Evolutionary conservation across 30 jellyfish, hydroid and myxozoan species (phyloP), one percentile per base, ranked within the genome.

Genomic region (Pseudorhiza aurosa): DNA sequence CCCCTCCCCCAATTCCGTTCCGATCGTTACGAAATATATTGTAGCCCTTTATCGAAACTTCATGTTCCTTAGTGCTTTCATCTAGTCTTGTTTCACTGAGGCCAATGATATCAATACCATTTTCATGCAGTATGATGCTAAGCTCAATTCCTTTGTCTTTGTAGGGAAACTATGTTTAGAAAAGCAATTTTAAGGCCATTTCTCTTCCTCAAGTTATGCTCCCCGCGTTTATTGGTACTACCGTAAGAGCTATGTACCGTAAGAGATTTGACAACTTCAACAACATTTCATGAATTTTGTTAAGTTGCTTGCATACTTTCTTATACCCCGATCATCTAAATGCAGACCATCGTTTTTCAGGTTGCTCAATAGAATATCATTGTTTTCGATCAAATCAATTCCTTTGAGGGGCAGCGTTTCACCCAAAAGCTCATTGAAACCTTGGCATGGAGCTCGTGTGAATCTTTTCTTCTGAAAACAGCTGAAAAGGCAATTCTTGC

Each of bases 1-100:
- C 81, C 36, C 87, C 77, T 36, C 79, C 76, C 67, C 77, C 65
- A 58, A 0, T 55, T 1, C 8, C 87, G 36, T 75, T 22, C 42
- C 80, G 80, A 1, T 75, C 87, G 33, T 75, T 75, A 53, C 80
- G 76, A 75, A 29, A 46, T 1, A 75, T 58, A 19, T 37, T 75
- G 75, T 32, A 68, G 22, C 1, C 82, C 0, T 68, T 65, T 33
- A 68, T 68, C 40, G 59, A 39, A 40, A 0, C 65, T 43, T 28
- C 46, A 33, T 22, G 39, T 21, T 68, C 82, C 36, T 36, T 35
- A 37, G 40, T 68, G 25, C 62, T 68, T 35, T 40, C 56, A 68
- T 68, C 67, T n/a, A 59, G 47, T 8, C 49, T 45, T 22, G 75
- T 59, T 59, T 59, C 75, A 26, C 75, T 59, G 28, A 18, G 9